A percentile compares a stretch with the other conserved stretches of the same genome.
Conservation (phyloP, 2,797 vertebrate genomes). For the Gymnodraco acuticeps region DNA sequence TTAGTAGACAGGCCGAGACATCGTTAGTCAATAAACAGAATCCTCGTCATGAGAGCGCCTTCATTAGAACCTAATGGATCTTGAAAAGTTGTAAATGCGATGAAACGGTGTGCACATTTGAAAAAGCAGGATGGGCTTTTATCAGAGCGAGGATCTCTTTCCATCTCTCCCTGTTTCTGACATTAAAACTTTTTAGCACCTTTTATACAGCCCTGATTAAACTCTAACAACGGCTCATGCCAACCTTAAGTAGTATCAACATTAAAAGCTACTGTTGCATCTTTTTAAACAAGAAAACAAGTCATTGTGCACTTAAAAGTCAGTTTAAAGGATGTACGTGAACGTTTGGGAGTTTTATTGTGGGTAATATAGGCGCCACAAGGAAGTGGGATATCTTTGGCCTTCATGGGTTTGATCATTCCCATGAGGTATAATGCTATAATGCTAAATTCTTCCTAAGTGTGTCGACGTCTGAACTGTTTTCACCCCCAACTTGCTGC, state of each 20-base stretch:
- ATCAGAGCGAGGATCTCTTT: slow-evolving; percentile 37
- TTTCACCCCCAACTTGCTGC: slow-evolving; percentile 16
- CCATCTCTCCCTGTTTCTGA: neutral
- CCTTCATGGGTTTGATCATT: neutral
- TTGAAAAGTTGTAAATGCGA: slow-evolving; percentile 50
- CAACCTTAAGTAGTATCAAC: neutral
- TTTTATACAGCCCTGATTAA: neutral
- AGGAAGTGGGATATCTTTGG: neutral
- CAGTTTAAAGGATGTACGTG: neutral
- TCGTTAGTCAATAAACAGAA: slow-evolving; percentile 35
- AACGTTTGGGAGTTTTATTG: neutral
- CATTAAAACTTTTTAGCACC: no score
- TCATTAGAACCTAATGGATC: slow-evolving; percentile 44
- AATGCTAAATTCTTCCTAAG: neutral
- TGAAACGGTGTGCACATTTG: slow-evolving; percentile 40
- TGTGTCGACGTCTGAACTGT: slow-evolving; percentile 5
- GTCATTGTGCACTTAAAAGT: neutral
- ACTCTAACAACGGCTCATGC: slow-evolving; percentile 6
- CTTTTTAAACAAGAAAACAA: neutral
- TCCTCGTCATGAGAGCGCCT: slow-evolving; percentile 28
- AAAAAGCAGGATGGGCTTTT: slow-evolving; percentile 33
- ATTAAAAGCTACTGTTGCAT: neutral
- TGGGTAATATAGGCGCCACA: neutral
- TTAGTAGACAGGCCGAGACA: slow-evolving; percentile 32
- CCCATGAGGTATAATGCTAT: neutral